Evolutionary conservation across 2,797 vertebrate genomes (phyloP).

Genomic region (Danionella dracula): DNA sequence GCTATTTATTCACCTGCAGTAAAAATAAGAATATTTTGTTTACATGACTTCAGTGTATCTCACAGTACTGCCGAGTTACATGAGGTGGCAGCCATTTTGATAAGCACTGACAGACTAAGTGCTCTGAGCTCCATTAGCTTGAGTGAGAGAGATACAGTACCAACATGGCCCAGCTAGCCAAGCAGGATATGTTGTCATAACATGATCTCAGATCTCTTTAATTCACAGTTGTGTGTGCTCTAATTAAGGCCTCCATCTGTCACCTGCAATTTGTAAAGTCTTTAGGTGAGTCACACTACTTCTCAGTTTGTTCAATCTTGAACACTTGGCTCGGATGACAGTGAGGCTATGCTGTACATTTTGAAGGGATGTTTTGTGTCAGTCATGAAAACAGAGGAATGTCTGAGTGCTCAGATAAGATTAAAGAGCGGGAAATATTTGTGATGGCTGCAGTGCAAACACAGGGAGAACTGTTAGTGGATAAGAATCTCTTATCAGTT

Average conservation of each 20-base stretch:
- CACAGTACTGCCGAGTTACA: background rate
- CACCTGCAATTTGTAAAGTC: slow-evolving; percentile 14
- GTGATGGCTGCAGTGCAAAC: slow-evolving; percentile 29
- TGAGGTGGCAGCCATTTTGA: slow-evolving; percentile 12
- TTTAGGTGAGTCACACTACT: background rate
- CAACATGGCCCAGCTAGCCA: slow-evolving; percentile 11
- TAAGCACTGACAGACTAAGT: slow-evolving; percentile 40
- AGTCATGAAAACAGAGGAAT: background rate
- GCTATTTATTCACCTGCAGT: background rate
- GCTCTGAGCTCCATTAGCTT: slow-evolving; percentile 33
- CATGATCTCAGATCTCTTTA: slow-evolving; percentile 32
- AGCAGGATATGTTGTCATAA: slow-evolving; percentile 33
- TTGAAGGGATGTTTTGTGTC: background rate
- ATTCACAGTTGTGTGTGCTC: slow-evolving; percentile 17
- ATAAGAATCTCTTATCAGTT: slow-evolving; percentile 37
- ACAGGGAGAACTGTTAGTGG: slow-evolving; percentile 17
- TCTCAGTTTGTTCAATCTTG: slow-evolving; percentile 23
- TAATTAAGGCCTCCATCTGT: slow-evolving; percentile 9
- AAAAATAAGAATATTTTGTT: too few species aligned
- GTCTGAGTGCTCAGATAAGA: slow-evolving; percentile 35
- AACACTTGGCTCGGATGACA: background rate
- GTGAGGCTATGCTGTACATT: background rate
- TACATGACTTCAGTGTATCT: background rate
- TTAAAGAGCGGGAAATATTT: slow-evolving; percentile 26
- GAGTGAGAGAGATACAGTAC: slow-evolving; percentile 12